phyloP scores from a whole-genome alignment of 1,140 invertebrate genomes.

The Pristionchus pacificus region DNA sequence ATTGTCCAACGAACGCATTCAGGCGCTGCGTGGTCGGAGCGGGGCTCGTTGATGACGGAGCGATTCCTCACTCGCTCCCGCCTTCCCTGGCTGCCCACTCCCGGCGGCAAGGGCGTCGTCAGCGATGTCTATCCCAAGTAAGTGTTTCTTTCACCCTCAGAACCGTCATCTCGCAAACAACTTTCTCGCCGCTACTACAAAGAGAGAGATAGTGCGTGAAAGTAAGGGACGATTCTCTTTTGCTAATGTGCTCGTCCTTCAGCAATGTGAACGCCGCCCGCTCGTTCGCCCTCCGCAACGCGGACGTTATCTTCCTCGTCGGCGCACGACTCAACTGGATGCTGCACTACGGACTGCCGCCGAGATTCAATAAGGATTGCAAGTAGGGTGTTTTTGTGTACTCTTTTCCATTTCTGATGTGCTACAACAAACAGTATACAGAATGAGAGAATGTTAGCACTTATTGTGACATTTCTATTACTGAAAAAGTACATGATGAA shows the following conservation, averaged over 20 bases:
- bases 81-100: constrained; percentile 84
- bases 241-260: not conserved
- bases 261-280: constrained; percentile 78
- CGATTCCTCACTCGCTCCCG: constrained; percentile 69
- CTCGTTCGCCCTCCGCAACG: constrained; percentile 76
- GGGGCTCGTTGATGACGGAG: constrained; percentile 36
- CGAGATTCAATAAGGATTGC: constrained; percentile 74
- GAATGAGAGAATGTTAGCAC: too few relatives aligned
- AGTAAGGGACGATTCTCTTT: not conserved
- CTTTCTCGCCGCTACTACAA: too few relatives aligned
- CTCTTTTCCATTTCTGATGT: too few relatives aligned
- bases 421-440: too few relatives aligned
- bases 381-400: too few relatives aligned
- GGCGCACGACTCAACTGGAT: constrained; percentile 95
- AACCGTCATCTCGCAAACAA: too few relatives aligned
- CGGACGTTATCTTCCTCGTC: constrained; percentile 80
- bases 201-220: too few relatives aligned
- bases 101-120: constrained; percentile 92
- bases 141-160: too few relatives aligned
- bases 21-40: constrained; percentile 40
- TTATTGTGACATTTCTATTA: too few relatives aligned
- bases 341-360: constrained; percentile 86
- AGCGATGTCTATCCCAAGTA: constrained; percentile 69
- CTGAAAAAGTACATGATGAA: too few relatives aligned
- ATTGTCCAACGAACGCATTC: not conserved